Percentiles rank a stretch among this genome's conserved stretches.
Evolutionary conservation across 23 tunicate genomes (phyloP).

Genomic region (Oikopleura dioica): DNA sequence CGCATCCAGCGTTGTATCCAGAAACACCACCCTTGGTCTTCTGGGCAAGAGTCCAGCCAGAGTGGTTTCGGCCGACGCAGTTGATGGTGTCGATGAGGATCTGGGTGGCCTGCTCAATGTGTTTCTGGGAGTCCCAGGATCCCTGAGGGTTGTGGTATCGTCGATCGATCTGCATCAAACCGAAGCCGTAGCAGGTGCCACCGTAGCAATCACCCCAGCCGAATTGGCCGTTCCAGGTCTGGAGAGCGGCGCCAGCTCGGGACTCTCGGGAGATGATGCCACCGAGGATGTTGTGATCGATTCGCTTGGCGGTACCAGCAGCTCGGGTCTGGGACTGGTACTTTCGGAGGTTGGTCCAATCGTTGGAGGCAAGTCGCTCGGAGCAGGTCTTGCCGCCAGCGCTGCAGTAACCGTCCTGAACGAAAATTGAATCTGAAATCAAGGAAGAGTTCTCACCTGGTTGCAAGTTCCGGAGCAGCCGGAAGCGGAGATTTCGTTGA

Average conservation of each 20-base stretch:
- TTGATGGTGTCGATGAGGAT: constrained; percentile 57
- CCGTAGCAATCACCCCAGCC: constrained; percentile 30
- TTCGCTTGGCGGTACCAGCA: neutral
- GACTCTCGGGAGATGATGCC: constrained; percentile 68
- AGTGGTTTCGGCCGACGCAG: constrained; percentile 28
- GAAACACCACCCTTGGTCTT: constrained; percentile 48
- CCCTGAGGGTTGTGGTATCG: constrained; percentile 42
- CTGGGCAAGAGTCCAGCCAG: constrained; percentile 33
- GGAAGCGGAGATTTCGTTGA: neutral
- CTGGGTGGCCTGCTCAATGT: constrained; percentile 50
- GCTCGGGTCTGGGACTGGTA: neutral
- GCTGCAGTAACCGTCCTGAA: neutral
- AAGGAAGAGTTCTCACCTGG: too few species aligned
- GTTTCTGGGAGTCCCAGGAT: constrained; percentile 25
- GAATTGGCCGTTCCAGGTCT: constrained; percentile 3
- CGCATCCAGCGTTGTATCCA: constrained; percentile 75
- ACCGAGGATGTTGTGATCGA: neutral
- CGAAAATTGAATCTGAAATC: too few species aligned
- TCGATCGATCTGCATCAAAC: constrained; percentile 80
- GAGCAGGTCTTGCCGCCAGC: neutral
- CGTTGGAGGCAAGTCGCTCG: neutral
- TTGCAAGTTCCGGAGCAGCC: constrained; percentile 13
- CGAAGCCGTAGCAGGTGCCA: constrained; percentile 56
- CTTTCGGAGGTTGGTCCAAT: neutral
- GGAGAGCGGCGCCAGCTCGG: constrained; percentile 46